phyloP scores from a whole-genome alignment of 2,113 vertebrate species.

The Carollia perspicillata region DNA sequence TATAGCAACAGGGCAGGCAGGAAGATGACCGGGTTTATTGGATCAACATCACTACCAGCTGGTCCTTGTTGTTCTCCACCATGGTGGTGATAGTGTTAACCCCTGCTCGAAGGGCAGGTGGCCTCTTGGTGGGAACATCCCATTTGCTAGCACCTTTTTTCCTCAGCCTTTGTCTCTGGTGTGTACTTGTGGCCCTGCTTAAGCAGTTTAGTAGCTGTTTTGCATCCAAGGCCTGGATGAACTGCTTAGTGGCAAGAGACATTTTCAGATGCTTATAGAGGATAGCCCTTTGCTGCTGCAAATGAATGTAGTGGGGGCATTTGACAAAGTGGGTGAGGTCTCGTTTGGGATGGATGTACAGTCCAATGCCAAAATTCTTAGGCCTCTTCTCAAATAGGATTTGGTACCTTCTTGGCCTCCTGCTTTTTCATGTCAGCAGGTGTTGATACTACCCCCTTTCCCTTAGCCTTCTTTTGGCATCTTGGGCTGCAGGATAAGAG shows the following conservation, averaged over 20 bases:
- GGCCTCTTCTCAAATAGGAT: background rate
- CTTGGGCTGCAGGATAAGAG: background rate
- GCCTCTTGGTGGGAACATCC: background rate
- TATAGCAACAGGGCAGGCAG: background rate
- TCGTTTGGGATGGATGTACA: background rate
- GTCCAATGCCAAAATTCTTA: background rate
- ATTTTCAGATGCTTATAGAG: background rate
- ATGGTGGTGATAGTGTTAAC: background rate
- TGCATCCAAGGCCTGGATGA: background rate
- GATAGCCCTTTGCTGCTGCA: background rate
- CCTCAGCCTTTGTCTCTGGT: background rate
- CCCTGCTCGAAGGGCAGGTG: background rate
- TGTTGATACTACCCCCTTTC: background rate
- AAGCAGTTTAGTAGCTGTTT: background rate
- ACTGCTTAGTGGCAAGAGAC: background rate
- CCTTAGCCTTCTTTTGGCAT: background rate
- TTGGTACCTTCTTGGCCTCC: background rate
- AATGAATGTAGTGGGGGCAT: background rate
- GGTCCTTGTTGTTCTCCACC: background rate
- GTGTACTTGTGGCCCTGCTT: background rate
- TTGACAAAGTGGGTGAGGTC: background rate
- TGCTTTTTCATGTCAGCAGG: background rate
- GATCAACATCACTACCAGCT: background rate
- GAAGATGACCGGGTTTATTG: background rate
- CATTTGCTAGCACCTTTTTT: background rate